phyloP scores from a whole-genome alignment of 2,113 vertebrate genomes.

The Sarotherodon lohbergeri region DNA sequence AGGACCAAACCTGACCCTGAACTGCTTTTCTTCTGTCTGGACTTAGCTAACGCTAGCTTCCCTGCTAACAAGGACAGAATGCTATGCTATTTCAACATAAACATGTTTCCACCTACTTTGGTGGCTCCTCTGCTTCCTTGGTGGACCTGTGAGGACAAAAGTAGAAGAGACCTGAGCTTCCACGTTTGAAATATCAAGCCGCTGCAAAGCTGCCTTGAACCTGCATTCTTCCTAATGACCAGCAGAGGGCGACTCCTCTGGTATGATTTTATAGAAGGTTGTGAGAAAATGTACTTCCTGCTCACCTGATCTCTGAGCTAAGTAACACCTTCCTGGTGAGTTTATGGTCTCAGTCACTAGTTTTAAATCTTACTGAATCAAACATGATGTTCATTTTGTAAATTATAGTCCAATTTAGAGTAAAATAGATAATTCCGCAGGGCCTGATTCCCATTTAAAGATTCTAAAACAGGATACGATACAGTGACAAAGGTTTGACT shows the following conservation, averaged over 20 bases:
- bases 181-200: background rate
- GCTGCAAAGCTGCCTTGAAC: background rate
- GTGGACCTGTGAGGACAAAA: background rate
- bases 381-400: background rate
- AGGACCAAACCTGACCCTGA: background rate
- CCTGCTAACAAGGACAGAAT: background rate
- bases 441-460: background rate
- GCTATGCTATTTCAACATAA: background rate
- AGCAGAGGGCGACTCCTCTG: background rate
- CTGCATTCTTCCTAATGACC: background rate
- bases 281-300: background rate
- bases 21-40: background rate
- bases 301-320: rapidly evolving
- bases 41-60: background rate
- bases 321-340: background rate
- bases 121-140: constrained; percentile 14
- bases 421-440: rapidly evolving
- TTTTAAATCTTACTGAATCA: rapidly evolving
- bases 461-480: background rate
- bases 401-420: background rate
- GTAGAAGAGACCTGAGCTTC: background rate
- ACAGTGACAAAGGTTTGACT: background rate
- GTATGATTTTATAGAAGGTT: background rate
- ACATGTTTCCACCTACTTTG: constrained; percentile 39
- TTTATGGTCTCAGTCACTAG: background rate